Evolutionary conservation across 1,140 invertebrate species (phyloP).

Genomic region (Eumaeus atala): DNA sequence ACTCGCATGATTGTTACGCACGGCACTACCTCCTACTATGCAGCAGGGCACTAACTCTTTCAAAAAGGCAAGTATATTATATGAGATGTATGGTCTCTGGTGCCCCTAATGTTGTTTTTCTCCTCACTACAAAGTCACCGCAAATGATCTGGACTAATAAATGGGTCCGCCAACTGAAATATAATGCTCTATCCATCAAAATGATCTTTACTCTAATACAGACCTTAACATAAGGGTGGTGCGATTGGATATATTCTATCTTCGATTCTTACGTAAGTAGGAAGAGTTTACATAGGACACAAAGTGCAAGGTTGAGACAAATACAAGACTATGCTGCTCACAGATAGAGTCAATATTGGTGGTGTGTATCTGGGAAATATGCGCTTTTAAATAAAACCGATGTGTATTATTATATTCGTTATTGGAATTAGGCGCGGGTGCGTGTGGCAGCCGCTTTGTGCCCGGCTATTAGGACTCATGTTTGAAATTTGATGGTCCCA

Average conservation of each 20-base stretch:
- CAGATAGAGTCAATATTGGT: slow-evolving; percentile 64
- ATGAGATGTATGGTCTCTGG: too few relatives aligned
- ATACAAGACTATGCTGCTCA: slow-evolving; percentile 65
- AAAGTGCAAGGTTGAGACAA: slow-evolving; percentile 66
- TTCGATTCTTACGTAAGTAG: slow-evolving; percentile 56
- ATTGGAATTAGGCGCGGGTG: slow-evolving; percentile 56
- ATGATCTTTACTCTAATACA: slow-evolving; percentile 23
- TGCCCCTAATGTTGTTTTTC: slow-evolving; percentile 45
- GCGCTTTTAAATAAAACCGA: slow-evolving; percentile 52
- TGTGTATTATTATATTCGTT: slow-evolving; percentile 67
- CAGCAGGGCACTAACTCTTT: too few relatives aligned
- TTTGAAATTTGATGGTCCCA: too few relatives aligned
- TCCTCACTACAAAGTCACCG: slow-evolving; percentile 55
- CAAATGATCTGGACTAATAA: slow-evolving; percentile 61
- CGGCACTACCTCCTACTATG: too few relatives aligned
- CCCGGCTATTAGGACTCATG: too few relatives aligned
- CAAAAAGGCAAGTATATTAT: slow-evolving; percentile 34
- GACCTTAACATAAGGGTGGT: slow-evolving; percentile 25
- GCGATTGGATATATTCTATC: slow-evolving; percentile 32
- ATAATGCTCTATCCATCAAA: slow-evolving; percentile 46
- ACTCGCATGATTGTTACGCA: too few relatives aligned
- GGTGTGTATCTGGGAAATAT: slow-evolving; percentile 66
- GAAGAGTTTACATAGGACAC: slow-evolving; percentile 64
- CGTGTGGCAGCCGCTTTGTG: background rate
- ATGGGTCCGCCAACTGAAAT: slow-evolving; percentile 63